These are phyloP conservation scores for Parasteatoda lunata DNA, from an alignment of 2,888 invertebrate species.

Conservation along the genomic window DNA sequence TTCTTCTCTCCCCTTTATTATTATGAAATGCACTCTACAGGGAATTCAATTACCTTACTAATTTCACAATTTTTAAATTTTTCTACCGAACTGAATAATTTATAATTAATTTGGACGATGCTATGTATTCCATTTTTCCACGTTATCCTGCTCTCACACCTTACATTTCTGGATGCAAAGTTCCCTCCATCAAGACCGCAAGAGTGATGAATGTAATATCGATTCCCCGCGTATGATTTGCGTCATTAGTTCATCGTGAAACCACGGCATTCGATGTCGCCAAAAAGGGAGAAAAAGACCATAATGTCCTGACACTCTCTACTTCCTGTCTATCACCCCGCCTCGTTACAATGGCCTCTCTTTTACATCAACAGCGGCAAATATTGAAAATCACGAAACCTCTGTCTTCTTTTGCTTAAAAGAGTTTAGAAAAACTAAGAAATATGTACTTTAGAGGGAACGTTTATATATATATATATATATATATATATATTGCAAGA, in stretches of 20 bases:
- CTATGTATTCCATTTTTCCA: neutral
- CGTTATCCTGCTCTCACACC: neutral
- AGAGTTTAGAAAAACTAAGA: too few relatives aligned
- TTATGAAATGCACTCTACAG: too few relatives aligned
- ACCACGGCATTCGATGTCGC: conserved; percentile 24
- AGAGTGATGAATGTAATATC: conserved; percentile 46
- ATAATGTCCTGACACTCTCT: conserved; percentile 52
- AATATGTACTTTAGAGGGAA: too few relatives aligned
- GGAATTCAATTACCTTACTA: too few relatives aligned
- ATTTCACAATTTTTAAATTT: too few relatives aligned
- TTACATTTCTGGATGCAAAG: neutral
- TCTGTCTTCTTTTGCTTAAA: too few relatives aligned
- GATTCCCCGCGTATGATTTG: conserved; percentile 39
- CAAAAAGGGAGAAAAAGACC: neutral
- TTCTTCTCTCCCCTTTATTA: too few relatives aligned
- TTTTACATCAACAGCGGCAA: neutral
- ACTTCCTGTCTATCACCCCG: conserved; percentile 26
- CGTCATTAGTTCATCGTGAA: conserved; percentile 46
- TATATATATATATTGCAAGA: too few relatives aligned
- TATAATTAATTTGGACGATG: too few relatives aligned
- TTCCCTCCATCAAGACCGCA: neutral
- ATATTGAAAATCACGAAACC: too few relatives aligned
- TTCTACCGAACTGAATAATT: too few relatives aligned
- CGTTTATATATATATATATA: too few relatives aligned
- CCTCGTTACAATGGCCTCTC: conserved; percentile 30